Conservation (phyloP, 2,888 invertebrate genomes). For the Synanthedon andrenaeformis region DNA sequence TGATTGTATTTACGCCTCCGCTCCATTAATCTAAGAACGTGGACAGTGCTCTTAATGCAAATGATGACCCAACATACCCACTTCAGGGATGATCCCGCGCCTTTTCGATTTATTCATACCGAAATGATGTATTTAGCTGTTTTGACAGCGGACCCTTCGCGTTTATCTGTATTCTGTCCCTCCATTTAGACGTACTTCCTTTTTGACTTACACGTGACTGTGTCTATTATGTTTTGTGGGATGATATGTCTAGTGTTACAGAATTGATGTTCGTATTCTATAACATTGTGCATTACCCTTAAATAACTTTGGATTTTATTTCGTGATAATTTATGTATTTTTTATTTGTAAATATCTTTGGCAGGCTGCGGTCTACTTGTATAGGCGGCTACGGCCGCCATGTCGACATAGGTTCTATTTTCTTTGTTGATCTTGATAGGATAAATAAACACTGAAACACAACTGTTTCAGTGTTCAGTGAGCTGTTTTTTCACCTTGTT, state of each 20-base stretch:
- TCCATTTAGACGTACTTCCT: constrained; percentile 1
- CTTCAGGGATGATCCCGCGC: constrained; percentile 9
- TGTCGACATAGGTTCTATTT: too few species aligned
- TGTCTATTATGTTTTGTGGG: background rate
- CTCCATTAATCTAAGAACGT: constrained; percentile 16
- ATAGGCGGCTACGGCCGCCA: too few species aligned
- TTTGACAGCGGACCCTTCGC: constrained; percentile 8
- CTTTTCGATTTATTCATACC: constrained; percentile 17
- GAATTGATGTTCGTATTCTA: too few species aligned
- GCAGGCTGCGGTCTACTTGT: too few species aligned
- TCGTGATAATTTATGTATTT: too few species aligned
- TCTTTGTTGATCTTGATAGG: too few species aligned
- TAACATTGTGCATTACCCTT: too few species aligned
- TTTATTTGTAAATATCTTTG: too few species aligned
- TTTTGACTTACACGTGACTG: background rate
- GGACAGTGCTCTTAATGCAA: constrained; percentile 17
- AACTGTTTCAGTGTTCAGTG: too few species aligned
- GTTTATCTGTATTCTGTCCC: constrained; percentile 1
- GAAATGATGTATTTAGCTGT: constrained; percentile 13
- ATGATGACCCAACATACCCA: constrained; percentile 14
- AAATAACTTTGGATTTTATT: too few species aligned
- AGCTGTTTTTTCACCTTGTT: too few species aligned
- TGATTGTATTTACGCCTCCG: background rate
- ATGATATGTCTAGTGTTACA: background rate
- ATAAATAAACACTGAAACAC: too few species aligned